Evolutionary conservation across 2,888 invertebrate genomes (phyloP), one percentile per base, ranked within the genome.

Genomic region (Fragum whitleyi): DNA sequence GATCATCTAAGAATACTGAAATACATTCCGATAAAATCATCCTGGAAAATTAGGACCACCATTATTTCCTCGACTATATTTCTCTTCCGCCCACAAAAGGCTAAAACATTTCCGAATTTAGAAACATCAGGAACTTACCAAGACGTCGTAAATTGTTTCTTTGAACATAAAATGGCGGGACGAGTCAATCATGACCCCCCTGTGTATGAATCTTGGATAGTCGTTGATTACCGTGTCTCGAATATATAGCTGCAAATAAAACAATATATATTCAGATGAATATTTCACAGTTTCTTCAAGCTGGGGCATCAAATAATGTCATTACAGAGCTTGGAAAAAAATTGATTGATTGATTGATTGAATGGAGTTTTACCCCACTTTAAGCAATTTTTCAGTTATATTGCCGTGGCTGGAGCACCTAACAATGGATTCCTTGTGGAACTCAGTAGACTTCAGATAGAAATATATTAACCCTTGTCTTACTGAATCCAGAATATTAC

Each of bases 151-250:
- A 75, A 98, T 96, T 72, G 95, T 96, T 0, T 94, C 91, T 59
- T 96, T 93, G 0, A 96, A 96, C 21, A 98, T 94, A 92, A 95
- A 98, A 94, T 98, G 98, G 5, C 98, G 95, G 0, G 97, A 96
- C 0, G 98, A 97, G 93, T 99, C 98, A 51, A 99, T 92, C 53
- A 98, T 95, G 2, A 98, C 94, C 0, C 98, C 98, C 72, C 98
- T 95, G 93, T 97, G 97, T 0, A 95, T 92, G 92, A 97, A 97
- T 77, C 96, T 95, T 0, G 98, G 98, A 85, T 94, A 95, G 93
- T 98, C 98, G 19, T 92, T 88, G 76, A 98, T 96, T 26, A 90
- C 92, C 0, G 97, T 96, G 57, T 95, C 94, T 91, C 96, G 96
- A 57, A 97, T 94, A 74, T 95, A 94, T 53, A 97, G 94, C 95